Percentiles rank a stretch among this genome's conserved stretches.
Conservation (phyloP, 2,113 vertebrate genomes). For the Hypanus sabinus region DNA sequence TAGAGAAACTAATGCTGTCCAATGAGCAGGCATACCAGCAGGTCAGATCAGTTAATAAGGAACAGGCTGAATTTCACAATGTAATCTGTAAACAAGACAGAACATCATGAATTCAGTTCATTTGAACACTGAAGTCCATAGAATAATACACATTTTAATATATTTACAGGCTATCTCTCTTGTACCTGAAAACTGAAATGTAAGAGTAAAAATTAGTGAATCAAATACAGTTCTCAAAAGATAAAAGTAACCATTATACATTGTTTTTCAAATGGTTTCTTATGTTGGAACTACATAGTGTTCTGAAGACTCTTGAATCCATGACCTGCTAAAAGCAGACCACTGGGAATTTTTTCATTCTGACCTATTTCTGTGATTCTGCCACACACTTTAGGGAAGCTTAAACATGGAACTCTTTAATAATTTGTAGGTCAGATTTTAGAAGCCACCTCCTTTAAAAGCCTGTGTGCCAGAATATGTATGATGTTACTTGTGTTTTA, state of each 20-base stretch:
- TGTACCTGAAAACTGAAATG: background rate
- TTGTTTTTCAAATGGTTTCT: background rate
- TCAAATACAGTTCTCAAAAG: background rate
- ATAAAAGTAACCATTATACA: background rate
- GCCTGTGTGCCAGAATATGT: background rate
- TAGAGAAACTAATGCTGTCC: background rate
- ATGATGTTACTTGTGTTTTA: background rate
- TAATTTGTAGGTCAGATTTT: constrained; percentile 35
- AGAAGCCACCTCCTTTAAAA: constrained; percentile 18
- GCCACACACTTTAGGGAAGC: constrained; percentile 17
- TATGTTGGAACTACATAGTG: background rate
- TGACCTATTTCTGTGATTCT: constrained; percentile 23
- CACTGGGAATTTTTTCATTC: background rate
- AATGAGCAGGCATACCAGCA: background rate
- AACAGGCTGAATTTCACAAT: background rate
- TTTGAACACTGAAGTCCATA: background rate
- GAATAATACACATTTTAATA: background rate
- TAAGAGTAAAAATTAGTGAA: background rate
- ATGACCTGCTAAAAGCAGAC: background rate
- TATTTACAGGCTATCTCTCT: background rate
- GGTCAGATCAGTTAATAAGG: background rate
- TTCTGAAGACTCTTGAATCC: background rate
- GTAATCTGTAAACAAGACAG: background rate
- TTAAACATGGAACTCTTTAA: constrained; percentile 32
- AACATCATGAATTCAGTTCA: background rate